Evolutionary conservation across 2,113 vertebrate species (phyloP).

Genomic region (Pterophyllum scalare): DNA sequence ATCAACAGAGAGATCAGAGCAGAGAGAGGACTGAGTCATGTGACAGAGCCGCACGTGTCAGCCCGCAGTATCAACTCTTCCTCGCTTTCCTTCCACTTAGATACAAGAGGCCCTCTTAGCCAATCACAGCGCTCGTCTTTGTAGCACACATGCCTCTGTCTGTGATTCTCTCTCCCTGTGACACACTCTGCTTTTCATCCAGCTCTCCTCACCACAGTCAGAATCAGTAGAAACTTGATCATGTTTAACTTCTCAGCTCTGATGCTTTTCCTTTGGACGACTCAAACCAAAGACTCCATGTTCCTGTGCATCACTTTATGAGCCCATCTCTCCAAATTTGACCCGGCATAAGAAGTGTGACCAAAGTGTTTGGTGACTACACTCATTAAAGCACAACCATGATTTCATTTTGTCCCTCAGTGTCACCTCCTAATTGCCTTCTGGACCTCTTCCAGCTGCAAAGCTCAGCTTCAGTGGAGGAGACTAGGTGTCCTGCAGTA

Average conservation of each 20-base stretch:
- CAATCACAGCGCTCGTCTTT: slow-evolving; percentile 53
- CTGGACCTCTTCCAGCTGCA: no score
- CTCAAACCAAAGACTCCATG: no score
- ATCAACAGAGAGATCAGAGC: slow-evolving; percentile 8
- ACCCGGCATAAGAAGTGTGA: no score
- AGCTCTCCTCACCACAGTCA: neutral
- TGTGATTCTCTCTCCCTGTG: neutral
- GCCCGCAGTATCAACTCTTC: slow-evolving; percentile 15
- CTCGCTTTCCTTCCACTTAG: slow-evolving; percentile 57
- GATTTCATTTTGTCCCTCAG: no score
- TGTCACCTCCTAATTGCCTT: no score
- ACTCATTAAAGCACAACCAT: no score
- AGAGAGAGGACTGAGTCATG: slow-evolving; percentile 48
- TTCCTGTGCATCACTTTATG: no score
- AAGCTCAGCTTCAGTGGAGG: no score
- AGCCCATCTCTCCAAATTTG: no score
- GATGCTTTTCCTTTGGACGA: no score
- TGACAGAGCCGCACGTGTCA: slow-evolving; percentile 64
- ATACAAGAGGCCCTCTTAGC: slow-evolving; percentile 63
- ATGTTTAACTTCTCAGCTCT: neutral
- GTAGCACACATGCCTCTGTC: neutral
- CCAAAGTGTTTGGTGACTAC: no score
- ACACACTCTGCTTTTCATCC: slow-evolving; percentile 1
- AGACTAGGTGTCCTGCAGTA: no score
- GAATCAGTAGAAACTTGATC: neutral